Evolutionary conservation across 2,888 invertebrate genomes (phyloP), one percentile per base, ranked within the genome.

Genomic region (Oligia strigilis): DNA sequence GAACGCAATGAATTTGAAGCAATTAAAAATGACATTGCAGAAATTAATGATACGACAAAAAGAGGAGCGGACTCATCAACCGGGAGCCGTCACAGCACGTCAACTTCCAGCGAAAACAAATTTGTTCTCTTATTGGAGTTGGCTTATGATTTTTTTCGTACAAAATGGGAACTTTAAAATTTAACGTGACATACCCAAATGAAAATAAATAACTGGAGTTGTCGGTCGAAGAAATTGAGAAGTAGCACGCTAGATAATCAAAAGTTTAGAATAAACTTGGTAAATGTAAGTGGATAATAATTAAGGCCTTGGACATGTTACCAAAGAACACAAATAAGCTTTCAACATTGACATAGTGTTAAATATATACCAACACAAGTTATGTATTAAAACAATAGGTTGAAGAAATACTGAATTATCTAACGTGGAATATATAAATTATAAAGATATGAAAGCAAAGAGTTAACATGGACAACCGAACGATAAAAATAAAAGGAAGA

Each of bases 11-110:
- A 87, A 85, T 82, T 86, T 75, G 80, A 86, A 81, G 86, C 88
- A 92, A 93, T 93, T 93, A 92, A 91, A 92, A 92, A 85, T 93
- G 93, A 94, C 93, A 93, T 92, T 92, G 93, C 92, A 92, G 89
- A 91, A 92, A 93, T 92, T 92, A 91, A 92, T 90, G 89, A 87
- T 87, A 87, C 72, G 65, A 70, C 52, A 83, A 90, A 91, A 93
- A 91, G 84, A 90, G 83, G 77, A 90, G 86, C 86, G 83, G 88
- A 80, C 88, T 92, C 91, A 89, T 92, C 90, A 91, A 84, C 83
- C 81, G 85, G 86, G 83, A 89, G 87, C 83, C 90, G 92, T 93
- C 94, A 94, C 85, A 91, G 88, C 85, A 88, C 92, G 92, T 93
- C 94, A 92, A 91, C 83, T 90, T 89, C 87, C 84, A 87, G 90